These are phyloP conservation scores for Drosophila bifasciata DNA, from an alignment of 1,140 invertebrate genomes.

Conservation along the genomic window DNA sequence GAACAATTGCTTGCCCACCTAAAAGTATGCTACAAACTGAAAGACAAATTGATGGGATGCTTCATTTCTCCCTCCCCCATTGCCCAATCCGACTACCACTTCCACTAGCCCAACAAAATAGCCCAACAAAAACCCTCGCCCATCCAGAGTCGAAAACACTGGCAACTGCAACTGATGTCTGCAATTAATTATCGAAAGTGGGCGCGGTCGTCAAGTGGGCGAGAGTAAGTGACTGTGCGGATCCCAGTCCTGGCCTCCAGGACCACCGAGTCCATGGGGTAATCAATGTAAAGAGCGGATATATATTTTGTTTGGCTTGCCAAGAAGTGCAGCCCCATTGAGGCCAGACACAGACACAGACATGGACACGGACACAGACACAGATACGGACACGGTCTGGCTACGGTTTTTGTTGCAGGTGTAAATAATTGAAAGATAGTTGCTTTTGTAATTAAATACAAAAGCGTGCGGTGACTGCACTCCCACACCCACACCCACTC, in stretches of 20 bases:
- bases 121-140: constrained; percentile 34
- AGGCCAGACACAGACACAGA: constrained; percentile 30
- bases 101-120: constrained; percentile 17
- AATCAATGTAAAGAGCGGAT: constrained; percentile 82
- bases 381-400: constrained; percentile 8
- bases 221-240: constrained; percentile 57
- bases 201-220: constrained; percentile 82
- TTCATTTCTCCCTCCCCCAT: constrained; percentile 43
- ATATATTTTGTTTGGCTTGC: constrained; percentile 80
- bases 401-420: constrained; percentile 71
- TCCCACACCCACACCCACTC: constrained; percentile 7
- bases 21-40: constrained; percentile 51
- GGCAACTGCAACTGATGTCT: constrained; percentile 82
- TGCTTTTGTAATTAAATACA: constrained; percentile 82
- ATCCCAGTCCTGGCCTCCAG: background rate
- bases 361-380: constrained; percentile 5
- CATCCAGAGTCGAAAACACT: constrained; percentile 35
- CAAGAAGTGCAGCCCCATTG: constrained; percentile 63
- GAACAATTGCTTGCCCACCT: constrained; percentile 71
- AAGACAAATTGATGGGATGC: constrained; percentile 82
- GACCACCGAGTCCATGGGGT: constrained; percentile 43
- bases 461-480: constrained; percentile 45
- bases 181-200: constrained; percentile 84
- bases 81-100: too few species aligned
- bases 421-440: constrained; percentile 84